Percentiles rank a stretch among this genome's conserved stretches.
Conservation (phyloP, 1,140 invertebrate genomes). For the Drosophila truncata region DNA sequence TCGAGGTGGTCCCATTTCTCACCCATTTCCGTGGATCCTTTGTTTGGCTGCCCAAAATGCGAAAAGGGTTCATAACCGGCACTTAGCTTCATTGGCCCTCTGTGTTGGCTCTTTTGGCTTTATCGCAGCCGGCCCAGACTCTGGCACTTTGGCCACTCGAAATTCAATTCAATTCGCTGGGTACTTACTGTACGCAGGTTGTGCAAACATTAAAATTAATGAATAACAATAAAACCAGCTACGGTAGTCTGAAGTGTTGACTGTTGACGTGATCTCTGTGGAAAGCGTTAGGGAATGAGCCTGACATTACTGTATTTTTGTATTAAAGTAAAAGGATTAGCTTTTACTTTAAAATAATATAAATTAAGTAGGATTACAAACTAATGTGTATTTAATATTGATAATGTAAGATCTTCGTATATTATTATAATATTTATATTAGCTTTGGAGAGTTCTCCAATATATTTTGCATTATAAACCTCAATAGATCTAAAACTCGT, state of each 20-base stretch:
- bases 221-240: slow-evolving; percentile 74
- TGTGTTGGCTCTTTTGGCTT: slow-evolving; percentile 63
- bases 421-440: background rate
- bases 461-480: background rate
- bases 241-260: slow-evolving; percentile 34
- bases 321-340: background rate
- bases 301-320: background rate
- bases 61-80: slow-evolving; percentile 83
- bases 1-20: slow-evolving; percentile 28
- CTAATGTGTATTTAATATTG: rapidly evolving
- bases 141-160: slow-evolving; percentile 50
- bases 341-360: background rate
- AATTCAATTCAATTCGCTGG: slow-evolving; percentile 73
- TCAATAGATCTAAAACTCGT: background rate
- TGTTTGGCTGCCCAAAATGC: slow-evolving; percentile 70
- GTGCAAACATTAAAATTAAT: slow-evolving; percentile 81
- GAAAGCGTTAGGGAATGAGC: background rate
- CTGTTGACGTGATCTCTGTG: slow-evolving; percentile 43
- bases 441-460: background rate
- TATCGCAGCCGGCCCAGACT: slow-evolving; percentile 75
- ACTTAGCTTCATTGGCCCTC: slow-evolving; percentile 78
- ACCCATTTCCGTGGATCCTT: slow-evolving; percentile 46
- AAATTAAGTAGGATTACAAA: background rate
- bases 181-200: slow-evolving; percentile 64
- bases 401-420: background rate